These are phyloP conservation scores for Andrena fulva DNA, from an alignment of 2,888 invertebrate species.

Conservation along the genomic window DNA sequence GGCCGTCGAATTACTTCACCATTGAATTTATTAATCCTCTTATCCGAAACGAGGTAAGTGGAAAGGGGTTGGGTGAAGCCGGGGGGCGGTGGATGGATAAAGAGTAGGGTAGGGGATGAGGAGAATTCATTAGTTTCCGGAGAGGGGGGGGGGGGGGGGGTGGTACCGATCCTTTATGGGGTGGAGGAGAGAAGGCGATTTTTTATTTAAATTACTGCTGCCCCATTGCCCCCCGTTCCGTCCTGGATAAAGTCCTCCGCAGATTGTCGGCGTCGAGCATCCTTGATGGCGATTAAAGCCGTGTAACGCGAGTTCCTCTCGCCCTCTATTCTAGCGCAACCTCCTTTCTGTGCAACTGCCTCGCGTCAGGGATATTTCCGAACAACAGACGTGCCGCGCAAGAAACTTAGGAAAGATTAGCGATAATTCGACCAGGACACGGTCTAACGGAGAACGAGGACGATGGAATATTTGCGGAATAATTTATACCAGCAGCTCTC, in stretches of 20 bases:
- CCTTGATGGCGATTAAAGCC: slow-evolving; percentile 17
- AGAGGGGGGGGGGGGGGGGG: background rate
- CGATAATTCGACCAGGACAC: no score
- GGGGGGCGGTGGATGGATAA: background rate
- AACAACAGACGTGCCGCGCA: no score
- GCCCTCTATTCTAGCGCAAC: background rate
- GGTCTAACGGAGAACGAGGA: no score
- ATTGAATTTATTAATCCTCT: slow-evolving; percentile 5
- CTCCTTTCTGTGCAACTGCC: no score
- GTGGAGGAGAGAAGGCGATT: slow-evolving; percentile 10
- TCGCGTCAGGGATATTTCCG: no score
- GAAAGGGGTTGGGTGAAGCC: background rate
- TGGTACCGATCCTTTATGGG: background rate
- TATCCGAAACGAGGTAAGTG: no score
- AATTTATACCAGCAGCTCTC: no score
- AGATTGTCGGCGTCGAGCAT: background rate
- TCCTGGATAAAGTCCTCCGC: background rate
- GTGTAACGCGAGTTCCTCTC: slow-evolving; percentile 3
- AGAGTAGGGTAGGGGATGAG: background rate
- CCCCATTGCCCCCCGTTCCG: background rate
- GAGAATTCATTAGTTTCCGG: slow-evolving; percentile 14
- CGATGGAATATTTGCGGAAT: no score
- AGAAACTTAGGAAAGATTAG: no score
- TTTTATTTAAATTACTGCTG: slow-evolving; percentile 27
- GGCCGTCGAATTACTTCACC: background rate